Percentiles rank a stretch among this genome's conserved stretches.
Evolutionary conservation across 2,797 vertebrate species (phyloP).

Genomic region (Manis javanica): DNA sequence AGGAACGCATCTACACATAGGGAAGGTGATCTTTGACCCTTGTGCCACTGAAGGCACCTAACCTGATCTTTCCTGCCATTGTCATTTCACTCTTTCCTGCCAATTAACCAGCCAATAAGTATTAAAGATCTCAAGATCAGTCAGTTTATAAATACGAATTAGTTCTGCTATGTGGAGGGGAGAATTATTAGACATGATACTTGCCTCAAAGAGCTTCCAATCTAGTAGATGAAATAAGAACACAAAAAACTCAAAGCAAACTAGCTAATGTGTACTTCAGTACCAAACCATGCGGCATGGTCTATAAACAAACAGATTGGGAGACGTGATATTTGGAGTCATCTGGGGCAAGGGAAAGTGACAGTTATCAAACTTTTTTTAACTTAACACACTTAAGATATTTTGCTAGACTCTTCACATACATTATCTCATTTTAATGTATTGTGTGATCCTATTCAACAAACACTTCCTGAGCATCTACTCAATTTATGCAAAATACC

Average conservation of each 20-base stretch:
- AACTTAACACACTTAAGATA: not conserved
- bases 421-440: not conserved
- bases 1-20: not conserved
- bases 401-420: not conserved
- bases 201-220: not conserved
- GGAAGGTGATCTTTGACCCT: not conserved
- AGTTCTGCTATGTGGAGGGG: not conserved
- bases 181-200: not conserved
- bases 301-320: not conserved
- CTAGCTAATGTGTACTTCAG: not conserved
- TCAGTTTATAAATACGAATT: not conserved
- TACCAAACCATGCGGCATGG: not conserved
- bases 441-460: not conserved
- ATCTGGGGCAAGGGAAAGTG: not conserved
- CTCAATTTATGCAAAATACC: not conserved
- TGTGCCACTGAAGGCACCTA: not conserved
- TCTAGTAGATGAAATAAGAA: not conserved
- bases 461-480: conserved; percentile 21
- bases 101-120: not conserved
- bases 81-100: not conserved
- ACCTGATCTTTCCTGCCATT: not conserved
- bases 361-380: not conserved
- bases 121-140: not conserved
- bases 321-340: not conserved
- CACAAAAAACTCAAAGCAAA: conserved; percentile 2